Evolutionary conservation across 2,797 vertebrate species (phyloP).

Genomic region (Molothrus aeneus): DNA sequence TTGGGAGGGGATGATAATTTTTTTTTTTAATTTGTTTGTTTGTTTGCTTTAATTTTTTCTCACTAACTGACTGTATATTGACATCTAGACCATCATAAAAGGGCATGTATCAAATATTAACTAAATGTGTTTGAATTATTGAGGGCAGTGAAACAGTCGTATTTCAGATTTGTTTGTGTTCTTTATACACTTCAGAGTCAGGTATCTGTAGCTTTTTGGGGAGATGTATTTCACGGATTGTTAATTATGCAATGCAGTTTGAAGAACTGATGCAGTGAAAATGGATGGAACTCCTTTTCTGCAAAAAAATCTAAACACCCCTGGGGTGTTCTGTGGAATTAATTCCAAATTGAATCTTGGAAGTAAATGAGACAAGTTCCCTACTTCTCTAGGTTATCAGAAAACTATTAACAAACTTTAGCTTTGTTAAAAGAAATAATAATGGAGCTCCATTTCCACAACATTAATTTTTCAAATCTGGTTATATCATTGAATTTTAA

Average conservation of each 20-base stretch:
- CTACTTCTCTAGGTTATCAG: slow-evolving; percentile 23
- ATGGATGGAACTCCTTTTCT: slow-evolving; percentile 6
- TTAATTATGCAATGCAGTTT: slow-evolving; percentile 64
- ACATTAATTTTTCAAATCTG: slow-evolving; percentile 45
- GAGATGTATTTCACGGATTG: slow-evolving; percentile 61
- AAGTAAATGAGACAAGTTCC: slow-evolving; percentile 58
- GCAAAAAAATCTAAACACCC: slow-evolving; percentile 39
- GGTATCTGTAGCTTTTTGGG: slow-evolving; percentile 30
- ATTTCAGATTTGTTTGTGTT: not conserved
- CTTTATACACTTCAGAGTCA: slow-evolving; percentile 42
- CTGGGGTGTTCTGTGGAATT: slow-evolving; percentile 25
- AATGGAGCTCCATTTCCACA: slow-evolving; percentile 18
- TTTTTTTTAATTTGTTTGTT: not conserved
- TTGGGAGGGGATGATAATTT: not conserved
- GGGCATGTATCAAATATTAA: not conserved
- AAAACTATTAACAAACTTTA: slow-evolving; percentile 56
- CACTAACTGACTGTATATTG: not conserved
- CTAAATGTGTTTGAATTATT: slow-evolving; percentile 16
- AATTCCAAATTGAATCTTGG: slow-evolving; percentile 59
- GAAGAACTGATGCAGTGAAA: slow-evolving; percentile 54
- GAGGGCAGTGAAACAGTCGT: not conserved
- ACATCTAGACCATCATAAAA: not conserved
- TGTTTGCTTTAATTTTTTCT: not conserved
- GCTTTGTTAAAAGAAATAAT: slow-evolving; percentile 37
- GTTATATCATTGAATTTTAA: not conserved